Evolutionary conservation across 2,888 invertebrate species (phyloP), one percentile per base, ranked within the genome.

Genomic region (Pediacus dermestoides): DNA sequence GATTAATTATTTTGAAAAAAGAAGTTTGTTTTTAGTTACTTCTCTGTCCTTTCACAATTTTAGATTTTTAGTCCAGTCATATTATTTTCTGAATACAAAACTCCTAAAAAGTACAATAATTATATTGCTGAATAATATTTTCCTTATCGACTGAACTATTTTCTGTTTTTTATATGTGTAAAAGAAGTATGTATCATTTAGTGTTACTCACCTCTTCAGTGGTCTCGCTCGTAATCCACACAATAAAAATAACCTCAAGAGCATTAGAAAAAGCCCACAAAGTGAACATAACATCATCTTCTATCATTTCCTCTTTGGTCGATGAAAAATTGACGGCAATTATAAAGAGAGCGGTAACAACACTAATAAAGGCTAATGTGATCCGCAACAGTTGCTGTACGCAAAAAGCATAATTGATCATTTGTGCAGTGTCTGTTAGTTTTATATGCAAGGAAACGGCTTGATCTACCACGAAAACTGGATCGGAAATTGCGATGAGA

Each of bases 131-230:
- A n/a, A n/a, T n/a, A n/a, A n/a, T n/a, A n/a, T n/a, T n/a, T n/a
- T n/a, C n/a, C n/a, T n/a, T n/a, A n/a, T n/a, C n/a, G n/a, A n/a
- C n/a, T n/a, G n/a, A n/a, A n/a, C n/a, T n/a, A n/a, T n/a, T n/a
- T n/a, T n/a, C n/a, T n/a, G n/a, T n/a, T n/a, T n/a, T n/a, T n/a
- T n/a, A n/a, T n/a, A n/a, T n/a, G n/a, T n/a, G n/a, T n/a, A n/a
- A n/a, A n/a, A n/a, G n/a, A n/a, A n/a, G n/a, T n/a, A n/a, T n/a
- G n/a, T n/a, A n/a, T n/a, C n/a, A n/a, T n/a, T n/a, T n/a, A n/a
- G n/a, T n/a, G n/a, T n/a, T 27, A 16, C 37, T 46, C 46, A 62
- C 62, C 49, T 61, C 58, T 30, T 60, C 57, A 32, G 61, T 55
- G 31, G 60, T 55, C 13, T 50, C 44, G 26, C 56, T 58, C 1